These are phyloP conservation scores for Mechanitis mazaeus DNA, from an alignment of 2,888 invertebrate species.

Conservation along the genomic window DNA sequence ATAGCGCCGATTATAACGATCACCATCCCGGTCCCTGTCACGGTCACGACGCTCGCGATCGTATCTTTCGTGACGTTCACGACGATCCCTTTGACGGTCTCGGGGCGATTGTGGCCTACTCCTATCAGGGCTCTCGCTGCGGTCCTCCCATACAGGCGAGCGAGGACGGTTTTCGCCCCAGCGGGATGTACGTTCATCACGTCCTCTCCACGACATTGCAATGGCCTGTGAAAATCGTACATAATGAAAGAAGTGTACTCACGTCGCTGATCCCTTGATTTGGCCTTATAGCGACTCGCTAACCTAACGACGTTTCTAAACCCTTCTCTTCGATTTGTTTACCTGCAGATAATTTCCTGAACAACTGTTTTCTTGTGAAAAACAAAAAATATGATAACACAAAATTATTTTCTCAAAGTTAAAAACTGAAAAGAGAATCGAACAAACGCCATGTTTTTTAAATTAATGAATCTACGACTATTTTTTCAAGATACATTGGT, in stretches of 20 bases:
- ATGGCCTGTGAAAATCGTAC: slow-evolving; percentile 64
- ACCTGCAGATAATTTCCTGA: slow-evolving; percentile 42
- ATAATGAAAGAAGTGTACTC: slow-evolving; percentile 54
- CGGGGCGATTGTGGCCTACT: slow-evolving; percentile 36
- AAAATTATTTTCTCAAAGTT: too few relatives aligned
- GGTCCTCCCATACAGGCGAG: slow-evolving; percentile 59
- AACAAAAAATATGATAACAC: too few relatives aligned
- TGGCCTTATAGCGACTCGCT: slow-evolving; percentile 21
- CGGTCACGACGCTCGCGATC: slow-evolving; percentile 37
- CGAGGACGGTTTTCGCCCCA: slow-evolving; percentile 55
- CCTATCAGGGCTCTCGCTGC: slow-evolving; percentile 48
- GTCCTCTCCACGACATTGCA: slow-evolving; percentile 67
- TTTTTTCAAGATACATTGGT: too few relatives aligned
- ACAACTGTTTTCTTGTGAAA: too few relatives aligned
- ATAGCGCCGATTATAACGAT: slow-evolving; percentile 40
- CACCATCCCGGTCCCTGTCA: slow-evolving; percentile 40
- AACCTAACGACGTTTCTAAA: slow-evolving; percentile 40
- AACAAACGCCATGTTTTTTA: slow-evolving; percentile 7
- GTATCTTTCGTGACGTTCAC: slow-evolving; percentile 38
- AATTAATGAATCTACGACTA: background rate
- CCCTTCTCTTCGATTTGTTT: slow-evolving; percentile 51
- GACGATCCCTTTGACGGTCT: slow-evolving; percentile 41
- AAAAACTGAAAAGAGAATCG: background rate
- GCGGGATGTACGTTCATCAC: slow-evolving; percentile 56
- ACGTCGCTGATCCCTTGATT: slow-evolving; percentile 34